Percentiles rank a stretch among this genome's conserved stretches.
Conservation (phyloP, 2,113 vertebrate genomes). For the Tiliqua scincoides region DNA sequence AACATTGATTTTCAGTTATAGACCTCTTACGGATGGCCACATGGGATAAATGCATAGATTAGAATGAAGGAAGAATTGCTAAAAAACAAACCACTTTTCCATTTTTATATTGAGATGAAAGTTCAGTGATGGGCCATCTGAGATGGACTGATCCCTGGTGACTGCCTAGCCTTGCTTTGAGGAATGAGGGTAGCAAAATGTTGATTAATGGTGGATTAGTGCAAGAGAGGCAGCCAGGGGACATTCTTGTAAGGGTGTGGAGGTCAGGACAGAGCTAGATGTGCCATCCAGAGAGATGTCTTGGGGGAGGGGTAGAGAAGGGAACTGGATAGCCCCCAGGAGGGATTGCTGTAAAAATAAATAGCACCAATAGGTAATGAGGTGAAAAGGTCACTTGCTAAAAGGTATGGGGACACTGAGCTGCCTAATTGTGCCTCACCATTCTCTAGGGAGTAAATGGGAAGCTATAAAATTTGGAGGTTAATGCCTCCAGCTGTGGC, state of each 20-base stretch:
- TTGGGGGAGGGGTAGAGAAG: background rate
- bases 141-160: constrained; percentile 36
- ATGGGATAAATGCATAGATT: no score
- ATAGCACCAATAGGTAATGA: constrained; percentile 57
- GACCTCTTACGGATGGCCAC: no score
- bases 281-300: background rate
- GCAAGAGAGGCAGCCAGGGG: constrained; percentile 5
- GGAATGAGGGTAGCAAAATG: background rate
- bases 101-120: constrained; percentile 33
- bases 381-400: constrained; percentile 59
- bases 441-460: background rate
- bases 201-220: constrained; percentile 19
- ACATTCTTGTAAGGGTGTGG: background rate
- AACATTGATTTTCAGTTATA: no score
- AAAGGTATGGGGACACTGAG: constrained; percentile 29
- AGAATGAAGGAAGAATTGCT: no score
- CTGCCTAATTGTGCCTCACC: background rate
- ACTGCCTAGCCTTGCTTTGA: constrained; percentile 5
- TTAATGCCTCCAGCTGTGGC: constrained; percentile 23
- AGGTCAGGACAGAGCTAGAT: constrained; percentile 11
- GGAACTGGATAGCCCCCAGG: background rate
- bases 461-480: background rate
- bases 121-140: constrained; percentile 39
- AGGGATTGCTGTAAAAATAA: constrained; percentile 63
- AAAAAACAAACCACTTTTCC: constrained; percentile 5